Percentiles rank a stretch among this genome's conserved stretches.
Conservation (phyloP, 2,797 vertebrate genomes). For the Gambelia wislizenii region DNA sequence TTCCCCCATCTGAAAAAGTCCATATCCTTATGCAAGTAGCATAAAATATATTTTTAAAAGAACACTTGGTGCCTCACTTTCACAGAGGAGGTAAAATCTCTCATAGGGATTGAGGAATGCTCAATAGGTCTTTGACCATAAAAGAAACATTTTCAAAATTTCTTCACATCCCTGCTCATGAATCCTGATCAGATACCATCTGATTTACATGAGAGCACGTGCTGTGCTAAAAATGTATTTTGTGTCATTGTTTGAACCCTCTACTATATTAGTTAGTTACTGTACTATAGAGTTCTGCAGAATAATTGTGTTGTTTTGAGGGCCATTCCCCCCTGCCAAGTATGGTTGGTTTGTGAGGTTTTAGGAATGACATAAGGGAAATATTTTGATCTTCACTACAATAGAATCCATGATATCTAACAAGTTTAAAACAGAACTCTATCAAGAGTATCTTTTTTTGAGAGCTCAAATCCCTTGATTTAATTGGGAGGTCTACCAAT, state of each 20-base stretch:
- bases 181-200: too few relatives aligned
- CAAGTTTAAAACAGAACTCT: slow-evolving; percentile 28
- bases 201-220: background rate
- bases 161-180: too few relatives aligned
- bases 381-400: slow-evolving; percentile 3
- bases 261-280: background rate
- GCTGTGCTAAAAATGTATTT: background rate
- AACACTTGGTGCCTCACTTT: too few relatives aligned
- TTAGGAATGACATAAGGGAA: background rate
- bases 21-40: too few relatives aligned
- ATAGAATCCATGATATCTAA: background rate
- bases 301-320: background rate
- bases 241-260: too few relatives aligned
- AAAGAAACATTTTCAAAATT: too few relatives aligned
- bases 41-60: too few relatives aligned
- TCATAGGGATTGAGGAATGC: too few relatives aligned
- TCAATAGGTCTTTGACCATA: too few relatives aligned
- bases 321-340: background rate
- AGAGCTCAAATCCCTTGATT: background rate
- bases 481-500: background rate
- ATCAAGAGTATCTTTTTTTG: background rate
- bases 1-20: too few relatives aligned
- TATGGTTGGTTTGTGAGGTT: background rate
- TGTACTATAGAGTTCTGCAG: background rate
- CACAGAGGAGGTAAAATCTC: too few relatives aligned